These are phyloP conservation scores for Umimayanthus chanpuru DNA, from an alignment of 92 coral and sea anemone genomes.

Conservation along the genomic window DNA sequence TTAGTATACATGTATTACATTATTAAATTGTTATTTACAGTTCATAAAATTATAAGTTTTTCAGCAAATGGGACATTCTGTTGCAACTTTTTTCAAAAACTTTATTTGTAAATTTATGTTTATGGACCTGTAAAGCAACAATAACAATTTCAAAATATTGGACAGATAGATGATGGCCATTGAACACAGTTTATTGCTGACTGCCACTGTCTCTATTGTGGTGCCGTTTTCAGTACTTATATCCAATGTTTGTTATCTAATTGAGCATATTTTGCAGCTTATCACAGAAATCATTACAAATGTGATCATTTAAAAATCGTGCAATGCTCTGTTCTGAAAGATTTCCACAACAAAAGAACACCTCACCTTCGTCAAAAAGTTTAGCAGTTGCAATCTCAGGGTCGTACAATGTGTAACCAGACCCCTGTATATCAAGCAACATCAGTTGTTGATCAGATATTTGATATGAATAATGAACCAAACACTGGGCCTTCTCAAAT, in stretches of 20 bases:
- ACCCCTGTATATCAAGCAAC: slow-evolving; percentile 77
- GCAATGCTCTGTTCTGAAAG: slow-evolving; percentile 59
- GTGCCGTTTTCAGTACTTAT: neutral
- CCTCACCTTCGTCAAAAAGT: slow-evolving; percentile 42
- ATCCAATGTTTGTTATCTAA: slow-evolving; percentile 1
- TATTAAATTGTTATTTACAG: slow-evolving; percentile 5
- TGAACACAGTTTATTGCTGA: slow-evolving; percentile 12
- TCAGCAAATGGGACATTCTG: slow-evolving; percentile 6
- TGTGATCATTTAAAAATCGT: slow-evolving; percentile 59
- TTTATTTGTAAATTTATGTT: neutral
- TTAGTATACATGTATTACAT: slow-evolving; percentile 16
- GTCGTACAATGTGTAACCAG: slow-evolving; percentile 68
- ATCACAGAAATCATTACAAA: slow-evolving; percentile 67
- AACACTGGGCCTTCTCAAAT: too few relatives aligned
- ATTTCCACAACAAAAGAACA: slow-evolving; percentile 76
- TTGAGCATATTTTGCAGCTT: slow-evolving; percentile 42
- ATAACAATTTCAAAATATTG: slow-evolving; percentile 14
- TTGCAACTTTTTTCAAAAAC: neutral
- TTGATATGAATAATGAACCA: neutral
- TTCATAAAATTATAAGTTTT: neutral
- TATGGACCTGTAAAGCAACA: slow-evolving; percentile 9
- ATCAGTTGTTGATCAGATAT: slow-evolving; percentile 17
- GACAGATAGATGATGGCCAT: slow-evolving; percentile 14
- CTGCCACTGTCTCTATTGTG: neutral
- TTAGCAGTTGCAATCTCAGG: slow-evolving; percentile 71